Evolutionary conservation across 2,888 invertebrate species (phyloP).

Genomic region (Petrolisthes cinctipes): DNA sequence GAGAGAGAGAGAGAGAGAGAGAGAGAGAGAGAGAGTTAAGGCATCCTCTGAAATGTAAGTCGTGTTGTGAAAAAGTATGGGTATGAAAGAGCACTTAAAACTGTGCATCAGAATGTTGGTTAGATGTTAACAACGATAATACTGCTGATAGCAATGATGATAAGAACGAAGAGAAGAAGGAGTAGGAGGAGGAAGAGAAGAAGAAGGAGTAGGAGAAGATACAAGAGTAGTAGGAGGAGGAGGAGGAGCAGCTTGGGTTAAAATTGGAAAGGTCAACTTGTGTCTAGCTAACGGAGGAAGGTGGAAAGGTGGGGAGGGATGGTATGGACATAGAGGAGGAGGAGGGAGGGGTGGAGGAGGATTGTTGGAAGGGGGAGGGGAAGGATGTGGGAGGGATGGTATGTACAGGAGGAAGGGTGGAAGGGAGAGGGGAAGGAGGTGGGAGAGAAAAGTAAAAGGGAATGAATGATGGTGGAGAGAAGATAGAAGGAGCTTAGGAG

Average conservation of each 20-base stretch:
- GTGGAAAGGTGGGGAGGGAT: no score
- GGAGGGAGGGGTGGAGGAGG: neutral
- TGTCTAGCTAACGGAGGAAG: no score
- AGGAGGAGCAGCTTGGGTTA: neutral
- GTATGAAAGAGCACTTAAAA: no score
- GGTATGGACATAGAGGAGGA: neutral
- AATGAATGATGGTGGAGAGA: neutral
- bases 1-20: constrained; percentile 1
- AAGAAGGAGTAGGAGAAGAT: neutral
- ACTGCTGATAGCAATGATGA: neutral
- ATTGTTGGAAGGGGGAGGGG: neutral
- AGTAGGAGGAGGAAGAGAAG: neutral
- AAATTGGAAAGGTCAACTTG: neutral
- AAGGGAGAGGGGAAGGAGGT: neutral
- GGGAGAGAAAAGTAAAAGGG: neutral
- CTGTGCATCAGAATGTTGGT: neutral
- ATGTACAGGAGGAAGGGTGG: neutral
- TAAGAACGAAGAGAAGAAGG: neutral
- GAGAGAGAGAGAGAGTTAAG: neutral
- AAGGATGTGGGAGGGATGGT: neutral
- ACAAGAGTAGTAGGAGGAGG: neutral
- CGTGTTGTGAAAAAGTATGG: no score
- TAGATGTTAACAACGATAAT: neutral
- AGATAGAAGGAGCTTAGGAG: neutral
- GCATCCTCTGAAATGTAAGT: no score